Evolutionary conservation across 2,888 invertebrate genomes (phyloP), one percentile per base, ranked within the genome.

Genomic region (Leucoma salicis): DNA sequence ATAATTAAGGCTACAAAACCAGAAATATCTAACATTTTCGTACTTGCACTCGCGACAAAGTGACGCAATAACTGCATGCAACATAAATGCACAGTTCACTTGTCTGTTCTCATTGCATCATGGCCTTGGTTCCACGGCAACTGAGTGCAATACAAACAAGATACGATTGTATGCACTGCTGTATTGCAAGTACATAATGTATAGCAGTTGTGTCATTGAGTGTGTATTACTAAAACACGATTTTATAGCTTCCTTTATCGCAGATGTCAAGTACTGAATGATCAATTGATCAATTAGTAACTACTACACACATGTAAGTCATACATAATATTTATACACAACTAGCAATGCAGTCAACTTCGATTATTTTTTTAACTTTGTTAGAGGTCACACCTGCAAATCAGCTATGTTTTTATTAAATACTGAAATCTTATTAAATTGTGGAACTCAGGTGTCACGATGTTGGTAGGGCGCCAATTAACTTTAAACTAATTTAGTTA

Each of bases 111-210:
- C 18, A 79, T 82, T 85, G 79, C 85, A 82, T 80, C 82, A 81
- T 71, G 82, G 75, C 86, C 86, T 86, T 85, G 84, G 79, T 65
- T 66, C 68, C 79, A 74, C 77, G 74, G 85, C 74, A 78, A 77
- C 78, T 69, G 65, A 66, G 67, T 73, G 70, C 69, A 71, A 63
- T 13, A 13, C 14, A 29, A 7, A 2, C 29, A 7, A 27, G 11
- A 6, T 29, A 21, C 21, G 8, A 21, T 21, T 5, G 21, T 21
- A 4, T 61, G 62, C 48, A 60, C 31, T 37, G 35, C 24, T 25
- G 35, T 39, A 39, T 14, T 43, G 39, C n/a, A 31, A 35, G 28
- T 33, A 33, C 35, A 14, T 36, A n/a, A n/a, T n/a, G n/a, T n/a
- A 13, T 21, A 31, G 16, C 14, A 36, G 31, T 38, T 21, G 31